phyloP scores from a whole-genome alignment of 1,140 invertebrate genomes.

The Drosophila yakuba region DNA sequence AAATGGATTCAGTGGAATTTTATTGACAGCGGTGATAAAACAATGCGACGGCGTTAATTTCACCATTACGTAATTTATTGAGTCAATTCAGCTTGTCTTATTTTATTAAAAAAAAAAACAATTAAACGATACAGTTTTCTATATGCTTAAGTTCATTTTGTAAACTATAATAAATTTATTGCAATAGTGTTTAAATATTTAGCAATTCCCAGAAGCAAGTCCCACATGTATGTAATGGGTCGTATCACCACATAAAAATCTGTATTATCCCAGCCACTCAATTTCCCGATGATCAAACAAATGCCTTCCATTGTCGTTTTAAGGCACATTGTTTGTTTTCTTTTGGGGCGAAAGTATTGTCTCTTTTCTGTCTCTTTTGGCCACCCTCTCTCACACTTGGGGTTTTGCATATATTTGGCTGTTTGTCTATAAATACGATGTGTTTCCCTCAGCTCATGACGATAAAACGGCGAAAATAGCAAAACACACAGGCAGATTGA shows the following conservation, averaged over 20 bases:
- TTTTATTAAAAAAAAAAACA: not conserved
- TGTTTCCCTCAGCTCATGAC: not conserved
- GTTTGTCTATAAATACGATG: conserved; percentile 22
- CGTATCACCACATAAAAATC: conserved; percentile 1
- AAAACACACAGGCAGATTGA: not conserved
- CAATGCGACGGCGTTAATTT: not conserved
- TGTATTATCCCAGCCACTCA: not conserved
- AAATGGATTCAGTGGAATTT: not conserved
- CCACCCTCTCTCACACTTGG: not conserved
- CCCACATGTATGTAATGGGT: too few species aligned
- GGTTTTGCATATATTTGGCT: conserved; percentile 2
- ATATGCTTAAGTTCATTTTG: not conserved
- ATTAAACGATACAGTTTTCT: not conserved
- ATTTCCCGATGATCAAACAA: conserved; percentile 18
- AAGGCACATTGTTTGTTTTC: conserved; percentile 9
- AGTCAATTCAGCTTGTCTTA: not conserved
- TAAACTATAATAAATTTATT: too few species aligned
- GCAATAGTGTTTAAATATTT: too few species aligned
- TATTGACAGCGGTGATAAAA: not conserved
- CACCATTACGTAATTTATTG: conserved; percentile 2
- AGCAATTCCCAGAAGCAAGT: too few species aligned
- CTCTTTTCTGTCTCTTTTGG: not conserved
- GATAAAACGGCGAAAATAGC: conserved; percentile 25
- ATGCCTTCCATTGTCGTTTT: conserved; percentile 8
- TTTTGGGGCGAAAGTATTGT: conserved; percentile 4